Evolutionary conservation across 2,797 vertebrate genomes (phyloP).

Genomic region (Uromys caudimaculatus): DNA sequence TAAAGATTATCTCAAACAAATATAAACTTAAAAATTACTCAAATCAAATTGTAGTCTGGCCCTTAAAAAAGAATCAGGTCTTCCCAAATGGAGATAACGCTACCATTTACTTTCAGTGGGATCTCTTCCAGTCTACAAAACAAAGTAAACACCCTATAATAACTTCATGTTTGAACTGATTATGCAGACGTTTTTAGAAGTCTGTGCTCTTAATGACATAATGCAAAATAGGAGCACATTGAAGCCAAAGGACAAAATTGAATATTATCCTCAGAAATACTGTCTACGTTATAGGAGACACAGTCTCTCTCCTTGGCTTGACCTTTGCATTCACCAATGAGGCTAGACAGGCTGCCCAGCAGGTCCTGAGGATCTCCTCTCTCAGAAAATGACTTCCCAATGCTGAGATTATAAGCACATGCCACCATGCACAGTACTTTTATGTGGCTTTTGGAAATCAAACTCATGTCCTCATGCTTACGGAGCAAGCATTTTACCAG

Average conservation of each 20-base stretch:
- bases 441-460: neutral
- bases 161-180: neutral
- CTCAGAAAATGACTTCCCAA: neutral
- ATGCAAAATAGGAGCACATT: neutral
- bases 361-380: neutral
- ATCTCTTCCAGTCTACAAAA: neutral
- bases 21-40: neutral
- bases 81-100: neutral
- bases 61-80: slow-evolving; percentile 27
- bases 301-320: neutral
- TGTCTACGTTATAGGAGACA: neutral
- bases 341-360: neutral
- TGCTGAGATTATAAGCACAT: neutral
- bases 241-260: neutral
- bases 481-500: neutral
- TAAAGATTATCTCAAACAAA: neutral
- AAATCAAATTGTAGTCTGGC: neutral
- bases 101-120: neutral
- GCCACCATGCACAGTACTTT: neutral
- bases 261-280: neutral
- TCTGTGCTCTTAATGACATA: neutral
- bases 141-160: neutral
- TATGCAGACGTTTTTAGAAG: neutral
- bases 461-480: neutral
- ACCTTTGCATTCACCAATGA: neutral